Percentiles rank a stretch among this genome's conserved stretches.
Conservation (phyloP, 2,797 vertebrate genomes). For the Tokudaia muenninki region DNA sequence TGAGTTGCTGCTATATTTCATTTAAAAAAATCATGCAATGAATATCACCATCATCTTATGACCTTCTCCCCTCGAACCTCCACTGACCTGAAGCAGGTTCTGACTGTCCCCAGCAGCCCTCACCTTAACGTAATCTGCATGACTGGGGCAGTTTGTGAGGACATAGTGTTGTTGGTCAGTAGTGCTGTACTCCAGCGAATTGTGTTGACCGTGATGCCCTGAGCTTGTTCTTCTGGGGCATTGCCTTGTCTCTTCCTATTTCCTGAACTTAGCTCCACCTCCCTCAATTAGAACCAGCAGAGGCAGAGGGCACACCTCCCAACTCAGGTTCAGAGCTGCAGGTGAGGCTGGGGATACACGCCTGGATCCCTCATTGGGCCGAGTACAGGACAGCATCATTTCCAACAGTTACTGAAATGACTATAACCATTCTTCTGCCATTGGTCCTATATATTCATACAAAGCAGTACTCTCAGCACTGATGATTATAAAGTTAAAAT, state of each 20-base stretch:
- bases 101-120: not conserved
- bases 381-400: not conserved
- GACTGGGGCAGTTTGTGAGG: constrained; percentile 95
- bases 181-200: constrained; percentile 94
- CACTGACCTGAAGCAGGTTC: not conserved
- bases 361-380: not conserved
- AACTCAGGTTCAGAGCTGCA: not conserved
- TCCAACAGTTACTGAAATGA: not conserved
- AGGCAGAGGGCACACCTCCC: not conserved
- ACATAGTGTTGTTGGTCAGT: constrained; percentile 94
- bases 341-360: not conserved
- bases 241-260: constrained; percentile 96
- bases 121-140: constrained; percentile 96
- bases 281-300: constrained; percentile 91
- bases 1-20: not conserved
- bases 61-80: not conserved
- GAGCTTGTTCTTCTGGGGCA: constrained; percentile 94
- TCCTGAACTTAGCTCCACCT: constrained; percentile 92
- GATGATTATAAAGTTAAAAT: not conserved
- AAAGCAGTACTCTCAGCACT: not conserved
- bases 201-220: constrained; percentile 96
- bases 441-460: not conserved
- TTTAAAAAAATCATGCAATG: not conserved
- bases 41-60: not conserved
- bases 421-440: not conserved